Base-by-base conservation (phyloP, 2,797 vertebrate genomes). In the Anolis apletophallus region DNA sequence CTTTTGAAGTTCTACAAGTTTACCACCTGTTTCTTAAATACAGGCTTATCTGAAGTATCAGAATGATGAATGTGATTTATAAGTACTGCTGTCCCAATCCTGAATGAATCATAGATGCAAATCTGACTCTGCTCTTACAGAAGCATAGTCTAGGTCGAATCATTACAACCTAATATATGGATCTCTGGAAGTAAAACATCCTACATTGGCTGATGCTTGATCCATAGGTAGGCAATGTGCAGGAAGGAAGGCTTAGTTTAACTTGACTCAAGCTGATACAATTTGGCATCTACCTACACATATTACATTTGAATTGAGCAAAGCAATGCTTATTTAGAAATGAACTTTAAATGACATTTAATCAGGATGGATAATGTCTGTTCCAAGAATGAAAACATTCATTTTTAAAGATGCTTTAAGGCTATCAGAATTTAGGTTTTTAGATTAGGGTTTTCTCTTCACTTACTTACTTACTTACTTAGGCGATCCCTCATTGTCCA, bases 271-370 rank as follows among this genome's bases (percentile, higher is more conserved):
- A 75, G 16, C 29, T 46, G 19, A 26, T 77, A 69, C n/a, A 9
- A 73, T 88, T 80, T 80, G 19, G 0, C 54, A 91, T 52, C 52
- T 89, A 14, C 84, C 1, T 9, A 46, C 77, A 67, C 71, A 29
- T 21, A 2, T 2, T 16, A 82, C 69, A 74, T 61, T 76, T 74
- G 50, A 78, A 81, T 21, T 8, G 59, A 8, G 13, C 80, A 50
- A 74, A 29, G 19, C 57, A 80, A 46, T 76, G 2, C 0, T 73
- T 0, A 0, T 80, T 84, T 7, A 85, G 11, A 73, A 6, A 16
- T 23, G 17, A 75, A 57, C 5, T 72, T 1, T 59, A 0, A 0
- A 0, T 79, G 50, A 11, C 79, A 72, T 36, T 67, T 40, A 14
- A 12, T 69, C 3, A 7, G 11, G 8, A 0, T 0, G 29, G 19